Base-by-base conservation (phyloP, 2,888 invertebrate species). In the Aromia moschata region DNA sequence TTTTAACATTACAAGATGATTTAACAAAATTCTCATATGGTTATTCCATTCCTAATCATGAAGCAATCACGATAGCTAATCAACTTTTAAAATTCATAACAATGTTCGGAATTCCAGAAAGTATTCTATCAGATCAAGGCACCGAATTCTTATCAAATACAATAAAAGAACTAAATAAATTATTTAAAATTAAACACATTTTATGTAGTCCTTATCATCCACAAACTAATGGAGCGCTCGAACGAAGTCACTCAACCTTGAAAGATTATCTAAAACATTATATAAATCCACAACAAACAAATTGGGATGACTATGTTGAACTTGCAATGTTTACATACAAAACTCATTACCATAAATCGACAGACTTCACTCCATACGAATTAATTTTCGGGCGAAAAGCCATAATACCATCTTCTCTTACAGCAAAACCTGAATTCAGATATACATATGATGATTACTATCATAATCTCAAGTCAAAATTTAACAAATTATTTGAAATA, bases 101-200 rank as follows among this genome's bases (percentile, higher is more conserved):
- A 2, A 46, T 71, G 1, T 77, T 78, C 56, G 78, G 78, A 9
- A 74, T 78, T 7, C 77, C 79, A 1, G 71, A 75, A 62, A 52
- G 52, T 2, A 68, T 79, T 20, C 51, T 81, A 0, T 72, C 79
- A 0, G 80, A 82, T 59, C 74, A 77, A 70, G 80, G 77, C 1
- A 68, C 72, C 7, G 71, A 79, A 49, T 79, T 80, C 57, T 74
- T 64, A 3, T 74, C 76, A 1, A 61, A 75, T 5, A 18, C 77
- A 43, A 60, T 79, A 2, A 72, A 73, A 68, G 65, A 77, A 64
- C 15, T 75, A 20, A 61, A 62, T n/a, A 73, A 72, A 61, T 40
- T 76, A 16, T 70, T 77, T 33, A 67, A 74, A 66, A 72, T 73
- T 2, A 74, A 71, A 62, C 68, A 76, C 18, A 49, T 73, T n/a